These are phyloP conservation scores for Rhabdophis nuchalis DNA, from an alignment of 2,797 vertebrate genomes.

Conservation along the genomic window DNA sequence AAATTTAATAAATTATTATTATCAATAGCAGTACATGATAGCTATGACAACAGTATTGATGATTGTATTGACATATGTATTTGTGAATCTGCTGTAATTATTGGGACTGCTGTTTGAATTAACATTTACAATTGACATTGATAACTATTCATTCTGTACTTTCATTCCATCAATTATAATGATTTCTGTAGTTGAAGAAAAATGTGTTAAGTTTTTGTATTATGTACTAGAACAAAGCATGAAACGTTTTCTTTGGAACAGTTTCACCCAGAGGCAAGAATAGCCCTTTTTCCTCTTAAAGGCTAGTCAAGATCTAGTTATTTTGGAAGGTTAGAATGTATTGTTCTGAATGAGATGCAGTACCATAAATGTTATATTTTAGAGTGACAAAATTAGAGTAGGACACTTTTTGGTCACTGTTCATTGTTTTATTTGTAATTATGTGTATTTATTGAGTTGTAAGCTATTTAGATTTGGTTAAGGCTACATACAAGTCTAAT, in stretches of 20 bases:
- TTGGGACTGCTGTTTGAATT: background rate
- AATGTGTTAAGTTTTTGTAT: background rate
- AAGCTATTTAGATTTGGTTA: background rate
- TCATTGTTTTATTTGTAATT: background rate
- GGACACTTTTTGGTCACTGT: background rate
- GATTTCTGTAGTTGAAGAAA: background rate
- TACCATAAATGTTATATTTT: background rate
- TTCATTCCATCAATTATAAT: background rate
- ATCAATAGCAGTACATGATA: background rate
- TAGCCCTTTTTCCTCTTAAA: background rate
- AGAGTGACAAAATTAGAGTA: background rate
- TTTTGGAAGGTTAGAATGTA: background rate
- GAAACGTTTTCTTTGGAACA: background rate
- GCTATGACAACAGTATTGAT: background rate
- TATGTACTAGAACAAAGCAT: background rate
- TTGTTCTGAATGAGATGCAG: background rate
- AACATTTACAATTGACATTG: background rate
- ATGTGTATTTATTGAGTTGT: background rate
- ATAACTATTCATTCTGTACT: background rate
- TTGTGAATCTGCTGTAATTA: background rate
- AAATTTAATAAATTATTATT: background rate
- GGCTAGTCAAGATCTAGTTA: background rate
- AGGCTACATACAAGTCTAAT: background rate
- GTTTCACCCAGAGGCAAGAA: background rate
- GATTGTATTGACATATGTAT: background rate